Conservation (phyloP, 2,113 vertebrate genomes). For the Thamnophis sirtalis region DNA sequence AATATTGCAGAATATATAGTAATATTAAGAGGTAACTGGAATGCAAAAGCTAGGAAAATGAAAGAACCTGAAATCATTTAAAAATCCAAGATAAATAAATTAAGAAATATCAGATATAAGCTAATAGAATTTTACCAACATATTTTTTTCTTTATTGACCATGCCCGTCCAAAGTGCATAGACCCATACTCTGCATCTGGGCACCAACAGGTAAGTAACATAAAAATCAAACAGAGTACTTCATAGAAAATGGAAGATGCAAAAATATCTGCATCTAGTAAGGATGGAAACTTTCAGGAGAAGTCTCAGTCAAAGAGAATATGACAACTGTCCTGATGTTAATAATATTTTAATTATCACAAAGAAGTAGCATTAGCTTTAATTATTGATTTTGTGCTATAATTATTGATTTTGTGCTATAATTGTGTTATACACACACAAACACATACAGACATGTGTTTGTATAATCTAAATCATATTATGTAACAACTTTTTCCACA, state of each 20-base stretch:
- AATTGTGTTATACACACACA: background rate
- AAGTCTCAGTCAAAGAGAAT: background rate
- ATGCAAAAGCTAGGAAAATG: background rate
- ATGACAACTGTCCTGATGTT: background rate
- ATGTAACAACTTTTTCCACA: background rate
- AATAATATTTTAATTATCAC: background rate
- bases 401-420: conserved; percentile 1
- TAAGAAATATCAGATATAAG: background rate
- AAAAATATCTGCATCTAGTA: background rate
- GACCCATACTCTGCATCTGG: background rate
- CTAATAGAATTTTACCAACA: background rate
- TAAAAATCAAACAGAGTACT: background rate
- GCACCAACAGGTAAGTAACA: background rate
- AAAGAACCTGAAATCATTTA: background rate
- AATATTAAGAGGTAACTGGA: background rate
- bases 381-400: too few species aligned
- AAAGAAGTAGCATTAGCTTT: background rate
- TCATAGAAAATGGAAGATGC: background rate
- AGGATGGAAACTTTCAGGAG: background rate
- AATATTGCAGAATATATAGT: background rate
- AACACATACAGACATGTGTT: background rate
- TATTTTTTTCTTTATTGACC: background rate
- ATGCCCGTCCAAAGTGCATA: background rate
- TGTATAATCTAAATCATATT: conserved; percentile 4
- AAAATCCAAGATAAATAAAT: background rate